Percentiles rank a stretch among this genome's conserved stretches.
Conservation (phyloP, 1,140 invertebrate species). For the Bombus waltoni region DNA sequence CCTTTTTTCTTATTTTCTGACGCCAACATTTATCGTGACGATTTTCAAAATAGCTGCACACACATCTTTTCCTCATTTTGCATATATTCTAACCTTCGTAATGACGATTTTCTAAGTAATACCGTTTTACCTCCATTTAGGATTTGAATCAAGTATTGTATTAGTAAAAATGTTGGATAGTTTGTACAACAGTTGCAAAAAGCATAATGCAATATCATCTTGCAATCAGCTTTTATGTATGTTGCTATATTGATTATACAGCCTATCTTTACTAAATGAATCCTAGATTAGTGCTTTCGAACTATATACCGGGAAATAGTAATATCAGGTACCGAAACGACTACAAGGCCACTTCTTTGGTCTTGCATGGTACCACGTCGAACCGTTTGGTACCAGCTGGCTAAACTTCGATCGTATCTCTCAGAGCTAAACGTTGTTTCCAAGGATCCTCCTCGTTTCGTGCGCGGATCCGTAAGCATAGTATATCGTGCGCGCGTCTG, state of each 20-base stretch:
- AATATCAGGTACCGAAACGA: slow-evolving; percentile 20
- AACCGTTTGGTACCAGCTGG: slow-evolving; percentile 40
- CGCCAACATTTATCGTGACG: not conserved
- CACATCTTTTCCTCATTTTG: too few relatives aligned
- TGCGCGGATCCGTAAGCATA: slow-evolving; percentile 49
- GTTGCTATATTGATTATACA: not conserved
- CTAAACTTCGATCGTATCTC: slow-evolving; percentile 66
- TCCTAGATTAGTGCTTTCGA: not conserved
- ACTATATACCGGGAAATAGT: slow-evolving; percentile 1
- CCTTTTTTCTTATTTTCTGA: not conserved
- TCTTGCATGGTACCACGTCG: slow-evolving; percentile 34
- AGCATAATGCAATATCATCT: too few relatives aligned
- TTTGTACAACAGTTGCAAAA: too few relatives aligned
- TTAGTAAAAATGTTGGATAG: too few relatives aligned
- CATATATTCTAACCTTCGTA: too few relatives aligned
- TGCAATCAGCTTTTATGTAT: too few relatives aligned
- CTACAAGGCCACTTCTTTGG: slow-evolving; percentile 12
- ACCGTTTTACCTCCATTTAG: too few relatives aligned
- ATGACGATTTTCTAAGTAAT: too few relatives aligned
- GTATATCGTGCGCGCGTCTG: slow-evolving; percentile 36
- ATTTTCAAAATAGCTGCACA: too few relatives aligned
- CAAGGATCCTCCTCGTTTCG: slow-evolving; percentile 50
- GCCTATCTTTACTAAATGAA: not conserved
- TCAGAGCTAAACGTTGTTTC: slow-evolving; percentile 49
- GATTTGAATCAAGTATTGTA: too few relatives aligned